phyloP scores from a whole-genome alignment of 1,140 invertebrate species.

The Oedothorax gibbosus region DNA sequence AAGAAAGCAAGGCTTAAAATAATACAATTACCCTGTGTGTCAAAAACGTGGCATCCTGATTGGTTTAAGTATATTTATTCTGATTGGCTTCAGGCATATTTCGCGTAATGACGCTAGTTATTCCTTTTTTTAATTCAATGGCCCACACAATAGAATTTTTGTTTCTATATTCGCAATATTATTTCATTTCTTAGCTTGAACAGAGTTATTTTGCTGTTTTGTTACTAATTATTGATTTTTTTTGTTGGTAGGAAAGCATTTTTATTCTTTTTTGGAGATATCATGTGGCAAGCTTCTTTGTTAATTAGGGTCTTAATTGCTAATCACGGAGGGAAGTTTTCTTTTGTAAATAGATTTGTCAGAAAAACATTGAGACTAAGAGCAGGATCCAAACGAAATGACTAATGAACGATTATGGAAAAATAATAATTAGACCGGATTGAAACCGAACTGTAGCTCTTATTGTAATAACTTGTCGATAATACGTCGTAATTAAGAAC shows the following conservation, averaged over 20 bases:
- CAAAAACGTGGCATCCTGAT: constrained; percentile 12
- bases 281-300: constrained; percentile 8
- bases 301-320: constrained; percentile 19
- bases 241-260: background rate
- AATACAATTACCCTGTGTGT: constrained; percentile 40
- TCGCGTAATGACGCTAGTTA: constrained; percentile 35
- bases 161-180: background rate
- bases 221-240: background rate
- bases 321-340: constrained; percentile 12
- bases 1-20: constrained; percentile 29
- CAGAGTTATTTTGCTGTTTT: constrained; percentile 3
- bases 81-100: constrained; percentile 1
- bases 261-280: constrained; percentile 1
- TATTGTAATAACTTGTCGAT: too few relatives aligned
- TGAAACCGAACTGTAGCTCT: too few relatives aligned
- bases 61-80: constrained; percentile 15
- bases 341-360: too few relatives aligned
- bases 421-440: too few relatives aligned
- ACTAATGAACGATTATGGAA: too few relatives aligned
- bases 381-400: too few relatives aligned
- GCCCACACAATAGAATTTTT: background rate
- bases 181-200: constrained; percentile 9
- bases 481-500: too few relatives aligned
- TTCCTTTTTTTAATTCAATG: constrained; percentile 9
- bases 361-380: too few relatives aligned